Base-by-base conservation (phyloP, 2,797 vertebrate species). In the Xenopus petersii region DNA sequence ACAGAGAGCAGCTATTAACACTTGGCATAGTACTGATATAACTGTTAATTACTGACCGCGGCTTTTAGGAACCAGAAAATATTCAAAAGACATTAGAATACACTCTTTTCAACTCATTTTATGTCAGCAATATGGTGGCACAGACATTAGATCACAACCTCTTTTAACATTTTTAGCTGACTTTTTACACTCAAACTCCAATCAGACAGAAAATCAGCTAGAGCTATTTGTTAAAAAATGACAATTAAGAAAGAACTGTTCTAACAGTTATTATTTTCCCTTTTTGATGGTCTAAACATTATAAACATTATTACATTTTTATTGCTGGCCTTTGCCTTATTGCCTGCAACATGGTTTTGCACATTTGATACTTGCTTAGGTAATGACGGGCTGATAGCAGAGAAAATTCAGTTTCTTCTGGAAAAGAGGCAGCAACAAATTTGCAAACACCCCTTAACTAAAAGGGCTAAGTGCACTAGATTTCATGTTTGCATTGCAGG, bases 11-110 rank as follows among this genome's bases (percentile, higher is more conserved):
- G 92, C 90, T 95, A 95, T 92, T 94, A 95, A 97, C 94, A 95
- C 92, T 94, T 94, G 93, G 92, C 93, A 93, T 89, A 94, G 94
- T 94, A 86, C 87, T 89, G 92, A 94, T 92, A 91, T 92, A 90
- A 92, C 79, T 88, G 89, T 89, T 93, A 92, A 90, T 91, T 87
- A 89, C 87, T 88, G 84, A 89, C 91, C 93, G 91, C 91, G 92
- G 87, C 87, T 89, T 90, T 88, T 79, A 85, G 80, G 89, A 84
- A 84, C 88, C 89, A 84, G 83, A 87, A 89, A 90, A 89, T 91
- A 93, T 88, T 79, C 89, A 93, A 30, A 30, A 30, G 4, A 30
- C 26, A 30, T 30, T 30, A 1, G 26, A 30, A 30, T 30, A 30
- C 26, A 30, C 26, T 93, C 2, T 51, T 51, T 56, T 56, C 3